phyloP scores from a whole-genome alignment of 2,797 vertebrate genomes.

The Hemibagrus guttatus region DNA sequence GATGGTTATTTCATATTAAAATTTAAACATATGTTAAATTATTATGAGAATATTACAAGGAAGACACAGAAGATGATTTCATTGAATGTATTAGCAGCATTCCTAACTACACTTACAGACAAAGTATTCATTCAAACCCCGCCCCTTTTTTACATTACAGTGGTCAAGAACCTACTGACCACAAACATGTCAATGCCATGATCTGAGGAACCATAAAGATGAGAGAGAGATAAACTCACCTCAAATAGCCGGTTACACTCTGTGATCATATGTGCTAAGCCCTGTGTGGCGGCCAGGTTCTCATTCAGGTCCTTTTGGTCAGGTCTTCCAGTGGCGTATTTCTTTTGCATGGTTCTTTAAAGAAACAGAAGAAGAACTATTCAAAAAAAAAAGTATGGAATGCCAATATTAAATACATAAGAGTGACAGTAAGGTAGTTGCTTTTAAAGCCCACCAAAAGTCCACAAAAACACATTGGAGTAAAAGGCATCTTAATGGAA shows the following conservation, averaged over 20 bases:
- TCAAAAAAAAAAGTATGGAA: not conserved
- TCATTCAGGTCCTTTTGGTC: constrained; percentile 99
- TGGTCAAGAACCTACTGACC: not conserved
- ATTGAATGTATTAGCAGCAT: not conserved
- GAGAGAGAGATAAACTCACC: constrained; percentile 71
- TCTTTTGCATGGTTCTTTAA: constrained; percentile 92
- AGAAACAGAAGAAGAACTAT: constrained; percentile 27
- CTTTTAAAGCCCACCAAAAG: not conserved
- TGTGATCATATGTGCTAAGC: constrained; percentile 95
- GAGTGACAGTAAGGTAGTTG: not conserved
- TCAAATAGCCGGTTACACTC: constrained; percentile 96
- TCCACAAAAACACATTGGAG: not conserved
- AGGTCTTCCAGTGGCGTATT: constrained; percentile 93
- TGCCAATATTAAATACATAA: not conserved
- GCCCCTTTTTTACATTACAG: not conserved
- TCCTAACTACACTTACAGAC: not conserved
- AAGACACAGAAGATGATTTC: not conserved
- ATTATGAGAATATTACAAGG: not conserved
- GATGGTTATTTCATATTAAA: not conserved
- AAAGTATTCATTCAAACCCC: not conserved
- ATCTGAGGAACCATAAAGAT: not conserved
- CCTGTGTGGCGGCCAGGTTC: constrained; percentile 94
- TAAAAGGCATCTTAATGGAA: not conserved
- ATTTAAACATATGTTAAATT: not conserved
- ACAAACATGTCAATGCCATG: not conserved